Evolutionary conservation across 2,888 invertebrate genomes (phyloP).

Genomic region (Cepaea hortensis): DNA sequence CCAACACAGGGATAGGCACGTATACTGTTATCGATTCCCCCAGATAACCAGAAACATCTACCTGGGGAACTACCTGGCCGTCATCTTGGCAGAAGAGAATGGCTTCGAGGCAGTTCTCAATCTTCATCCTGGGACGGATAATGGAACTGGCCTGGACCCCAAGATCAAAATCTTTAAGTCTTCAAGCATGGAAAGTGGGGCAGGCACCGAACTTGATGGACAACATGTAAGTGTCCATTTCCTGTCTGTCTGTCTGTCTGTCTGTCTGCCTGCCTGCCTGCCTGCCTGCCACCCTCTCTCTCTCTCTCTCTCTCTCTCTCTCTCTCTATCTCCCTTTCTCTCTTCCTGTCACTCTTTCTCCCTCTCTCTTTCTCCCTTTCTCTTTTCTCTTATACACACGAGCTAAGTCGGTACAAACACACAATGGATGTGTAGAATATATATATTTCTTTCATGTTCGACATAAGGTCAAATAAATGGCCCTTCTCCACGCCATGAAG

Average conservation of each 20-base stretch:
- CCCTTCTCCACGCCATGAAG: too few species aligned
- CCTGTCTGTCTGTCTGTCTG: background rate
- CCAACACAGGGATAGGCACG: too few species aligned
- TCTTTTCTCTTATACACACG: too few species aligned
- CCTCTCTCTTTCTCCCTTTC: too few species aligned
- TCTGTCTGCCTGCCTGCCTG: background rate
- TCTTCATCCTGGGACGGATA: conserved; percentile 46
- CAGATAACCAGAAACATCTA: conserved; percentile 47
- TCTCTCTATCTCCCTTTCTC: too few species aligned
- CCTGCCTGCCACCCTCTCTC: background rate
- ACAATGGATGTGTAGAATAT: too few species aligned
- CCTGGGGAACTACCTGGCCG: conserved; percentile 59
- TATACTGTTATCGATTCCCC: background rate
- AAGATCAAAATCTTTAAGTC: background rate
- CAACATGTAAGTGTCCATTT: conserved; percentile 2
- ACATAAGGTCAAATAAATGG: too few species aligned
- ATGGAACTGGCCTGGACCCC: background rate
- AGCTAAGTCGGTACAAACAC: too few species aligned
- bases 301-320: too few species aligned
- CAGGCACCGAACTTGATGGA: conserved; percentile 4
- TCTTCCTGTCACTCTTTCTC: too few species aligned
- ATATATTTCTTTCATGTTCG: too few species aligned
- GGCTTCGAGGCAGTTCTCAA: conserved; percentile 57
- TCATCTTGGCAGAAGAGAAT: conserved; percentile 53
- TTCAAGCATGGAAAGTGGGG: background rate